phyloP scores from a whole-genome alignment of 2,113 vertebrate genomes.

The Phocoena phocoena region DNA sequence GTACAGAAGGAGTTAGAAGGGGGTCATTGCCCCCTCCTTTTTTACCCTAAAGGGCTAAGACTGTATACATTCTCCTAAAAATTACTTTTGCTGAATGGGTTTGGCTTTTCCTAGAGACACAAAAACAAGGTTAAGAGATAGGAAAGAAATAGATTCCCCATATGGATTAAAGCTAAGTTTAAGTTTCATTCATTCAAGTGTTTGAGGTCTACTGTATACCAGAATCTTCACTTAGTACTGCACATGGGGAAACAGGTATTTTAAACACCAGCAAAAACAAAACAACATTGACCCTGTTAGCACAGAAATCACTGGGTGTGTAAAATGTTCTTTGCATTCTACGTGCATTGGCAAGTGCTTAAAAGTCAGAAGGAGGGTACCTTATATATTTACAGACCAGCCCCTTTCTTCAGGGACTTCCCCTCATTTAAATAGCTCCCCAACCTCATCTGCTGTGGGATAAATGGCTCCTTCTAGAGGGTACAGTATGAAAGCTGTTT shows the following conservation, averaged over 20 bases:
- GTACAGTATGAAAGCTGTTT: not conserved
- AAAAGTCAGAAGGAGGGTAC: not conserved
- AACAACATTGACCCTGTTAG: not conserved
- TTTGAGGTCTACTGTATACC: not conserved
- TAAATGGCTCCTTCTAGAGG: not conserved
- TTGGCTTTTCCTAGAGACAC: not conserved
- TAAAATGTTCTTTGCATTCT: not conserved
- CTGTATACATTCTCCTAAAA: not conserved
- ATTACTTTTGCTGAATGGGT: not conserved
- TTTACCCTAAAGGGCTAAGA: not conserved
- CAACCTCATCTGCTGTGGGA: not conserved
- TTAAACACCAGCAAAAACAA: not conserved
- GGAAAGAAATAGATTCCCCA: not conserved
- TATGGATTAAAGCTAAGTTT: not conserved
- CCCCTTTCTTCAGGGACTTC: not conserved
- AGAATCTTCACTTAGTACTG: not conserved
- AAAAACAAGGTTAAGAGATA: slow-evolving; percentile 1
- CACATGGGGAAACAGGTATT: not conserved
- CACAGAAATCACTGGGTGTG: not conserved
- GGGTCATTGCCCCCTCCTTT: not conserved
- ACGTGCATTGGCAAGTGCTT: not conserved
- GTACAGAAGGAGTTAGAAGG: not conserved
- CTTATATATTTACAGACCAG: not conserved
- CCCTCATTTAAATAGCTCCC: not conserved
- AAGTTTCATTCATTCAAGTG: not conserved